Conservation (phyloP, 2,797 vertebrate genomes). For the Arremon brunneinucha region DNA sequence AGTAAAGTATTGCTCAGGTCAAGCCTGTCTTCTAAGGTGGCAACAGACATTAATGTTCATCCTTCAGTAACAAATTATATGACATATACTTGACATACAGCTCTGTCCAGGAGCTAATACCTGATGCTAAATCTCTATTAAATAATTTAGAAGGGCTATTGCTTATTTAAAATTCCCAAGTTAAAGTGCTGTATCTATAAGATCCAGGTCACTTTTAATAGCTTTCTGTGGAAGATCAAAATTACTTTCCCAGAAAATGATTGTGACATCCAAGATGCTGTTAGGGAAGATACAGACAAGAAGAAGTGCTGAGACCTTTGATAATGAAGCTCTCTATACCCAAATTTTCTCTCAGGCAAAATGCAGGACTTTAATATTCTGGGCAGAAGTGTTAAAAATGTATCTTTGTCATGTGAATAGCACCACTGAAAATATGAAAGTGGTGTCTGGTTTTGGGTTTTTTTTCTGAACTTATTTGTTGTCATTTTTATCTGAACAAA, state of each 20-base stretch:
- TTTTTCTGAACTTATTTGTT: neutral
- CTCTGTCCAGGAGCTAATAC: slow-evolving; percentile 23
- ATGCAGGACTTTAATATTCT: neutral
- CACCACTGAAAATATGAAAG: slow-evolving; percentile 29
- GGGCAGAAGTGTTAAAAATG: slow-evolving; percentile 5
- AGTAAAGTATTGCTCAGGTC: neutral
- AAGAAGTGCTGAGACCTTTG: slow-evolving; percentile 20
- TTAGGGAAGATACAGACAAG: slow-evolving; percentile 3
- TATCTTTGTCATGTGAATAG: neutral
- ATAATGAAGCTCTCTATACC: slow-evolving; percentile 18
- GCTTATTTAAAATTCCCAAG: slow-evolving; percentile 29
- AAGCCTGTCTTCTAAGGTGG: slow-evolving; percentile 1
- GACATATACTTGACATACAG: slow-evolving; percentile 25
- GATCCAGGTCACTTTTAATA: slow-evolving; percentile 33
- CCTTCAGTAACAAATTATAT: slow-evolving; percentile 4
- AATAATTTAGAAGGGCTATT: slow-evolving; percentile 36
- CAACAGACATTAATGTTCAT: slow-evolving; percentile 26
- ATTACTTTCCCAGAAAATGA: slow-evolving; percentile 33
- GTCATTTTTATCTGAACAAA: slow-evolving; percentile 39
- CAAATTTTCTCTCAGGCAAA: neutral
- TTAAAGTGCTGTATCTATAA: neutral
- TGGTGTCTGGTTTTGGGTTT: neutral
- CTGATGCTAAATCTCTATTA: slow-evolving; percentile 30
- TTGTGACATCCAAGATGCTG: neutral
- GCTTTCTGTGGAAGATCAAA: slow-evolving; percentile 27